Percentiles rank a stretch among this genome's conserved stretches.
These are phyloP conservation scores for Luscinia megarhynchos DNA, from an alignment of 2,797 vertebrate genomes.

Conservation along the genomic window DNA sequence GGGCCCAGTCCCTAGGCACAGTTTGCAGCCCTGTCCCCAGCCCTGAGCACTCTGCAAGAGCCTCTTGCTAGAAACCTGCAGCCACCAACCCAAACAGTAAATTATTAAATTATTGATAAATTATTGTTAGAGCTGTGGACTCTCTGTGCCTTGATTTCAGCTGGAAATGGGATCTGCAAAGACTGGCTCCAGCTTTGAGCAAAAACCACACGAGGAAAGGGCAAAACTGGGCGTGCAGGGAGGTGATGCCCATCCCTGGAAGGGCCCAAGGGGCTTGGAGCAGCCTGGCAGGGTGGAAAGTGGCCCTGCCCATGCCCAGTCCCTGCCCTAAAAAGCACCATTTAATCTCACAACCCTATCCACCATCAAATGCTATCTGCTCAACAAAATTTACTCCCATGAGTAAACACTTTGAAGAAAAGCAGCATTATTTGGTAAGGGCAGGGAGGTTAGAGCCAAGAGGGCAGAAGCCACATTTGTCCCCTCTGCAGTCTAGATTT, in stretches of 20 bases:
- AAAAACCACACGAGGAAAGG: not conserved
- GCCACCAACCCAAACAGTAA: too few species aligned
- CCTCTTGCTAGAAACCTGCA: not conserved
- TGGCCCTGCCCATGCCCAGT: not conserved
- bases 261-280: not conserved
- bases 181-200: not conserved
- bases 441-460: not conserved
- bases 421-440: not conserved
- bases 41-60: not conserved
- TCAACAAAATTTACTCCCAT: conserved; percentile 1
- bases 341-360: not conserved
- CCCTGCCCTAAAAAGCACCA: not conserved
- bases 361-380: not conserved
- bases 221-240: fast-evolving
- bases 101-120: not conserved
- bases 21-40: not conserved
- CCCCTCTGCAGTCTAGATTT: not conserved
- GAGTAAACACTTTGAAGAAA: conserved; percentile 1
- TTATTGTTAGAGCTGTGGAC: not conserved
- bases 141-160: not conserved
- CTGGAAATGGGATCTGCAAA: not conserved
- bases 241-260: not conserved
- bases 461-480: not conserved
- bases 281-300: not conserved
- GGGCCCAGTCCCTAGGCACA: not conserved